These are phyloP conservation scores for Portevinia maculata DNA, from an alignment of 2,888 invertebrate genomes.

Conservation along the genomic window DNA sequence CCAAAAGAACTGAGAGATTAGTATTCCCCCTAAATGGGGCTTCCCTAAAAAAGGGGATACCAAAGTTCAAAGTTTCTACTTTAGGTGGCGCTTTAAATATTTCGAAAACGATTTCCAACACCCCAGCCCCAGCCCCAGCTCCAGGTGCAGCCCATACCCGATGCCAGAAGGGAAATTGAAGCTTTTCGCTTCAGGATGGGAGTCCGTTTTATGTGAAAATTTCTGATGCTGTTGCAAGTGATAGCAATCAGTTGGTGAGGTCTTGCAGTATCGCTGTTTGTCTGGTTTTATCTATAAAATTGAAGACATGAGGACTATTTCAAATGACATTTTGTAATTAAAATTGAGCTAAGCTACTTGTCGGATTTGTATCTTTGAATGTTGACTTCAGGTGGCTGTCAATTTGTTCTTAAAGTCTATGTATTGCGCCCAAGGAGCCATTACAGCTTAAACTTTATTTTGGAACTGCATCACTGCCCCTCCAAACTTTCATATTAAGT, in stretches of 20 bases:
- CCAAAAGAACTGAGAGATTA: slow-evolving; percentile 23
- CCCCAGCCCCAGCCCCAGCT: neutral
- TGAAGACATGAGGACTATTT: neutral
- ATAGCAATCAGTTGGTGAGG: slow-evolving; percentile 35
- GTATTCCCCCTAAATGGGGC: neutral
- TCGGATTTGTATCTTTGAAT: too few species aligned
- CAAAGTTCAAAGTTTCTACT: slow-evolving; percentile 64
- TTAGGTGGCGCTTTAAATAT: slow-evolving; percentile 64
- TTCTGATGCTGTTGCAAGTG: slow-evolving; percentile 52
- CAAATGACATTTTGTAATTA: too few species aligned
- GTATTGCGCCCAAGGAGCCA: too few species aligned
- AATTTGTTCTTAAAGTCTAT: too few species aligned
- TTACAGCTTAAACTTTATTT: too few species aligned
- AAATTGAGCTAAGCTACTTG: too few species aligned
- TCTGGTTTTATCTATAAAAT: slow-evolving; percentile 1
- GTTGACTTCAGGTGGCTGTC: too few species aligned
- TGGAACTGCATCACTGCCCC: too few species aligned
- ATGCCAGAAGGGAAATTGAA: slow-evolving; percentile 62
- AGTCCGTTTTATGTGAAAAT: slow-evolving; percentile 44
- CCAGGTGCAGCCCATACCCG: slow-evolving; percentile 27
- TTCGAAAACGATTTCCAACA: slow-evolving; percentile 41
- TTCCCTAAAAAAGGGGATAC: slow-evolving; percentile 19
- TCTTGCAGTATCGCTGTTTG: slow-evolving; percentile 24
- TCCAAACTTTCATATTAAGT: too few species aligned
- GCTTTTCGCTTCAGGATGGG: slow-evolving; percentile 40